Conservation (phyloP, 1,140 invertebrate genomes). For the Formica selysi region DNA sequence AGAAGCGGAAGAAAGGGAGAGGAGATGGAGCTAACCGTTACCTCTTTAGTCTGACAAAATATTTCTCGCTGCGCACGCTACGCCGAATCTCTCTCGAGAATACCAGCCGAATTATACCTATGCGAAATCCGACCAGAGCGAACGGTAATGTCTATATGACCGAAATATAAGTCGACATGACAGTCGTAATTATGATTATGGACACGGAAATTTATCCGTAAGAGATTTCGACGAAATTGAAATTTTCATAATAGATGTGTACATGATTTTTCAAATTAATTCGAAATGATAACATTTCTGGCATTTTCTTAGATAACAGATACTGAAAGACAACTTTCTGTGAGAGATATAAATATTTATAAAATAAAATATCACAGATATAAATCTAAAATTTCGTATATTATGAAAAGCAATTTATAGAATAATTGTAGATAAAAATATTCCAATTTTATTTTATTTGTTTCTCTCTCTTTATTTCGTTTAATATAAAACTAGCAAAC, state of each 20-base stretch:
- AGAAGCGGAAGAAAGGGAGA: slow-evolving; percentile 61
- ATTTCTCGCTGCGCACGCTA: slow-evolving; percentile 77
- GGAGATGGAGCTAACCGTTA: slow-evolving; percentile 68
- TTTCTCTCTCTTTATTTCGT: neutral
- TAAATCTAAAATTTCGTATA: neutral
- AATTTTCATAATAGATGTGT: slow-evolving; percentile 49
- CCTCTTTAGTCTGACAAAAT: slow-evolving; percentile 79
- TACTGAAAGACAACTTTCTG: neutral
- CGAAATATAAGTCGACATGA: slow-evolving; percentile 65
- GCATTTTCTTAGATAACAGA: neutral
- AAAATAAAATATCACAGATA: neutral
- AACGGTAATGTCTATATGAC: slow-evolving; percentile 62
- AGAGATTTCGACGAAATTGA: slow-evolving; percentile 53
- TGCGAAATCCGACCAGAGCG: slow-evolving; percentile 61
- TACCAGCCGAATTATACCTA: slow-evolving; percentile 62
- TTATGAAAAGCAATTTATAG: too few relatives aligned
- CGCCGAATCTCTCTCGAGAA: slow-evolving; percentile 67
- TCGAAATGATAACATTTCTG: neutral
- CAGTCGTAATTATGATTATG: slow-evolving; percentile 57
- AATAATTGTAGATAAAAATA: neutral
- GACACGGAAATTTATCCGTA: slow-evolving; percentile 4
- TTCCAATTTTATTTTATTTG: neutral
- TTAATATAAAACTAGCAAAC: neutral
- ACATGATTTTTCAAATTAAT: slow-evolving; percentile 7
- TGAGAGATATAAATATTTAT: neutral